phyloP scores from a whole-genome alignment of 2,797 vertebrate species.

The Mionectes olivaceus region DNA sequence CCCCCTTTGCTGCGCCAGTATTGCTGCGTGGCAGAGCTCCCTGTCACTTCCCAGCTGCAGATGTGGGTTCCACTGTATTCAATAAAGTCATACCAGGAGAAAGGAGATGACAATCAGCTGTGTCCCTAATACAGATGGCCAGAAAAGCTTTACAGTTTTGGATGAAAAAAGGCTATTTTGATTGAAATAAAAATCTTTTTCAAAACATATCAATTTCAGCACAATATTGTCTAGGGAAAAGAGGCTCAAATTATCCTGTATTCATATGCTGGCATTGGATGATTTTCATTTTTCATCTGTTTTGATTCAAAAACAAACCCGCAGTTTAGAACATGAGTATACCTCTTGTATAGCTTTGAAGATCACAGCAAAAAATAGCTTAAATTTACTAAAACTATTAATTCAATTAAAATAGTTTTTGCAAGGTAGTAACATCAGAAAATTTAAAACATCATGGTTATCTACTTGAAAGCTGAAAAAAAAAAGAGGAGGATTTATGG shows the following conservation, averaged over 20 bases:
- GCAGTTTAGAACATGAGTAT: background rate
- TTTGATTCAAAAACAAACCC: slow-evolving; percentile 7
- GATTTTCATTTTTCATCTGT: slow-evolving; percentile 21
- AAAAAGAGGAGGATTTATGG: background rate
- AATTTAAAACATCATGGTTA: background rate
- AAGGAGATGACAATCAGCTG: background rate
- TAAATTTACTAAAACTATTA: background rate
- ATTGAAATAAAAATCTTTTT: slow-evolving; percentile 28
- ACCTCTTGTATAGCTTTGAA: background rate
- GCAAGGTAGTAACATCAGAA: background rate
- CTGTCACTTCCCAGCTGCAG: background rate
- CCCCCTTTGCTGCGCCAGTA: background rate
- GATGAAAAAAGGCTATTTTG: slow-evolving; percentile 21
- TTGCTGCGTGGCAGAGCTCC: background rate
- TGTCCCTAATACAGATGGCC: background rate
- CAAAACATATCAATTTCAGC: slow-evolving; percentile 24
- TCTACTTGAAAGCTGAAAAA: background rate
- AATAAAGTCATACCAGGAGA: background rate
- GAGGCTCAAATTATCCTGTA: slow-evolving; percentile 27
- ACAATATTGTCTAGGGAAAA: background rate
- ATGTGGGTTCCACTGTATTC: background rate
- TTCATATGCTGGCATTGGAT: background rate
- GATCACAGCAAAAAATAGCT: background rate
- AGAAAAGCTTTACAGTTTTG: background rate
- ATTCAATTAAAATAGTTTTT: background rate